phyloP scores from a whole-genome alignment of 2,797 vertebrate species.

The Sciaenops ocellatus region DNA sequence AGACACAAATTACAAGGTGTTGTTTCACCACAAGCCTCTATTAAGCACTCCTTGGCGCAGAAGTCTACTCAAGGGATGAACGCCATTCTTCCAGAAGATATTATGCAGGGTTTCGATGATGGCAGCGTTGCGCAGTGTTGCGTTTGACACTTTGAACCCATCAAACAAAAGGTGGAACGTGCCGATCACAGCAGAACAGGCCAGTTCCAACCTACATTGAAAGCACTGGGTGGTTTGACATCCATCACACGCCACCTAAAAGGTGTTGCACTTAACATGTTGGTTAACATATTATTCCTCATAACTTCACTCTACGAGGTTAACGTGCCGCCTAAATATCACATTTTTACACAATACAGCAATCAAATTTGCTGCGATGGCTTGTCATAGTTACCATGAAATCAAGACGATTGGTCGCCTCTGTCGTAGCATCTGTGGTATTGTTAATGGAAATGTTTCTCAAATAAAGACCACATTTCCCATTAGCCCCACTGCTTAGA shows the following conservation, averaged over 20 bases:
- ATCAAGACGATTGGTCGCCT: constrained; percentile 6
- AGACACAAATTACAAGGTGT: constrained; percentile 11
- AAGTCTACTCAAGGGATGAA: neutral
- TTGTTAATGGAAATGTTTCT: constrained; percentile 28
- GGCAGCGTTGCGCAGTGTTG: neutral
- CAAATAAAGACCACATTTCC: constrained; percentile 30
- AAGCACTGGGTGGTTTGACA: neutral
- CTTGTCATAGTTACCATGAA: constrained; percentile 17
- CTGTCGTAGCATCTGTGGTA: neutral
- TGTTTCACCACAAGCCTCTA: neutral
- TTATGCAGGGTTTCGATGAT: neutral
- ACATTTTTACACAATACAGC: neutral
- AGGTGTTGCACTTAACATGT: neutral
- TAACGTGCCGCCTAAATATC: neutral
- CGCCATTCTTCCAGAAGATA: neutral
- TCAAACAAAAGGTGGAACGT: neutral
- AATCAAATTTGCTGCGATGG: neutral
- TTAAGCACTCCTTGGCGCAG: neutral
- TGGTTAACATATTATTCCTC: no score
- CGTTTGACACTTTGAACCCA: neutral
- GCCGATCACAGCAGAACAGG: neutral
- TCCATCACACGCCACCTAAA: neutral
- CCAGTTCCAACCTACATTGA: neutral
- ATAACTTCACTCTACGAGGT: neutral
- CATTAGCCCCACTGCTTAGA: constrained; percentile 6